Evolutionary conservation across 2,888 invertebrate genomes (phyloP), one percentile per base, ranked within the genome.

Genomic region (Drosophila neonasuta): DNA sequence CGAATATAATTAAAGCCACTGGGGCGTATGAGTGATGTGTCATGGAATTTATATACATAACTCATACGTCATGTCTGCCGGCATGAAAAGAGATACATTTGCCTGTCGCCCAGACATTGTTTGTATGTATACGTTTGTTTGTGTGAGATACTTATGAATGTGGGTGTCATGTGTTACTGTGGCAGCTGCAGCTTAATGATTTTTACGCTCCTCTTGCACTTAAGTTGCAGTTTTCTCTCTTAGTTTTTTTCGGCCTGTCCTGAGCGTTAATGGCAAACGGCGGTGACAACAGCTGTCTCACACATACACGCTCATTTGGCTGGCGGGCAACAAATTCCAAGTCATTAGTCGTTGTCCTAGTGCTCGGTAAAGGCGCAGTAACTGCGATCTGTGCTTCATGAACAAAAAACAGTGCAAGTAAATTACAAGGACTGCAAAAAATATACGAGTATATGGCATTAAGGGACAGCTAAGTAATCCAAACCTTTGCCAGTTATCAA

Each of bases 171-270:
- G 57, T 66, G 70, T 50, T 63, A 46, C 67, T 58, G 54, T 63
- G 52, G 50, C 67, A 79, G 81, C 76, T 78, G 81, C 55, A 84
- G 74, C 74, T 87, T 82, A 85, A 82, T 87, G 87, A 87, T 87
- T 82, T 82, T 85, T 72, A 69, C 69, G 66, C 75, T 72, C 55
- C 56, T 74, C 48, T 67, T 79, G 74, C 79, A 85, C 85, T 86
- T 74, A 77, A 77, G 70, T 79, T 81, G 80, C 65, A 77, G 50
- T 63, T 67, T 67, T 66, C 49, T 58, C 60, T 62, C 24, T 1
- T 24, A 24, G 6, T 24, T 24, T 17, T 65, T 77, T 74, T 60
- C 32, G 60, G 66, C 10, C 48, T 58, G 61, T 57, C 34, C 55
- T 44, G 56, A 57, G 71, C 82, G 81, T 85, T 81, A 81, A 87